These are phyloP conservation scores for Drosophila macrospina DNA, from an alignment of 2,888 invertebrate genomes.

Conservation along the genomic window DNA sequence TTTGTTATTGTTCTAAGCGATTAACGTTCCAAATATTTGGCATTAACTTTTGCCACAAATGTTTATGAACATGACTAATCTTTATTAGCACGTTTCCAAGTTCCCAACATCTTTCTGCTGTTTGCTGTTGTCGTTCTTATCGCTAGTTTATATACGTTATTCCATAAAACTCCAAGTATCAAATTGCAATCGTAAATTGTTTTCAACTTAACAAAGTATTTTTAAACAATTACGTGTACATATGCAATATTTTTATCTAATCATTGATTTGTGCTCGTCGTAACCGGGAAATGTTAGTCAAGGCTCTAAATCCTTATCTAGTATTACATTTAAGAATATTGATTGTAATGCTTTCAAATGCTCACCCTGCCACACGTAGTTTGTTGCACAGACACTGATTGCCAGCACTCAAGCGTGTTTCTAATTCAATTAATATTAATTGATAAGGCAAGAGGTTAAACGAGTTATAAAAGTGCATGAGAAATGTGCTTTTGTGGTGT, in stretches of 20 bases:
- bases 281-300: slow-evolving; percentile 18
- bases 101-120: slow-evolving; percentile 20
- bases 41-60: slow-evolving; percentile 41
- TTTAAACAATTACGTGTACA: slow-evolving; percentile 18
- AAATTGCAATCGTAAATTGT: slow-evolving; percentile 48
- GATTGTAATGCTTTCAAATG: background rate
- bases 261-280: slow-evolving; percentile 16
- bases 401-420: slow-evolving; percentile 17
- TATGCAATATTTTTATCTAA: slow-evolving; percentile 22
- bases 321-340: background rate
- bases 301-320: slow-evolving; percentile 1
- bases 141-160: slow-evolving; percentile 23
- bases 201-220: slow-evolving; percentile 9
- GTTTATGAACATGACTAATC: slow-evolving; percentile 66
- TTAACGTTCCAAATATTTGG: slow-evolving; percentile 60
- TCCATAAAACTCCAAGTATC: slow-evolving; percentile 10
- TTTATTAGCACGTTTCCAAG: slow-evolving; percentile 39
- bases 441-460: slow-evolving; percentile 69
- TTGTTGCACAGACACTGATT: slow-evolving; percentile 38
- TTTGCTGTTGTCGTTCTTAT: slow-evolving; percentile 12
- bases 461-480: slow-evolving; percentile 38
- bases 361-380: slow-evolving; percentile 2
- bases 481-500: slow-evolving; percentile 9
- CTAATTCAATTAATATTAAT: slow-evolving; percentile 74
- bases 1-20: slow-evolving; percentile 61